Base-by-base conservation (phyloP, 1,140 invertebrate genomes). In the Heterodera schachtii region DNA sequence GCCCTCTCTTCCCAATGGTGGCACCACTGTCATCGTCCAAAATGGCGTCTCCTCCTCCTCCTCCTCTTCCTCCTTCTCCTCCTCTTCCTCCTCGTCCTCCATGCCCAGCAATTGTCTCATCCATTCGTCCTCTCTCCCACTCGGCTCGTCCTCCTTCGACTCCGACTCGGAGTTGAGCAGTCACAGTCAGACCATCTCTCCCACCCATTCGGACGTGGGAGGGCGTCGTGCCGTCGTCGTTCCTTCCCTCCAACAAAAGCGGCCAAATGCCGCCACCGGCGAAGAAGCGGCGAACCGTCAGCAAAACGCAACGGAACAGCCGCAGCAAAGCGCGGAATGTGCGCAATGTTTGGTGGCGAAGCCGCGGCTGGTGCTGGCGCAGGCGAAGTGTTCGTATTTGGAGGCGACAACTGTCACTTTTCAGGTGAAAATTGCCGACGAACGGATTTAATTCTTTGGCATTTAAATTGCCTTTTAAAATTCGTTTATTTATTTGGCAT, bases 11-110 rank as follows among this genome's bases (percentile, higher is more conserved):
- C 69, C 69, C 8, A 71, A n/a, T 31, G 69, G 66, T 41, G n/a
- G n/a, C 44, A 46, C 76, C 5, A 52, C 76, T 19, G 76, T 78
- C 19, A 78, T 78, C 44, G 76, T 78, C 47, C 76, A 78, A 19
- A 78, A 78, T 47, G 66, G 70, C 60, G 66, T 49, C 76, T 64
- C 66, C 52, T 46, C 64, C 21, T 78, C 76, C 64, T 69, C 69
- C 31, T 47, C 52, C 76, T 21, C 76, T 13, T 64, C 76, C 8
- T 76, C 75, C 3, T 31, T 43, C 41, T 47, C 69, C 7, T 67
- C 64, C 21, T 71, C 64, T 2, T 31, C 43, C 60, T 78, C 76
- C n/a, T 78, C 76, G 4, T 78, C 76, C 7, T 78, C 76, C n/a
- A 21, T 44, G 41, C n/a, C 60, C 57, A 60, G 19, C 16, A 60